Conservation (phyloP, 2,113 vertebrate species). For the Okapia johnstoni region DNA sequence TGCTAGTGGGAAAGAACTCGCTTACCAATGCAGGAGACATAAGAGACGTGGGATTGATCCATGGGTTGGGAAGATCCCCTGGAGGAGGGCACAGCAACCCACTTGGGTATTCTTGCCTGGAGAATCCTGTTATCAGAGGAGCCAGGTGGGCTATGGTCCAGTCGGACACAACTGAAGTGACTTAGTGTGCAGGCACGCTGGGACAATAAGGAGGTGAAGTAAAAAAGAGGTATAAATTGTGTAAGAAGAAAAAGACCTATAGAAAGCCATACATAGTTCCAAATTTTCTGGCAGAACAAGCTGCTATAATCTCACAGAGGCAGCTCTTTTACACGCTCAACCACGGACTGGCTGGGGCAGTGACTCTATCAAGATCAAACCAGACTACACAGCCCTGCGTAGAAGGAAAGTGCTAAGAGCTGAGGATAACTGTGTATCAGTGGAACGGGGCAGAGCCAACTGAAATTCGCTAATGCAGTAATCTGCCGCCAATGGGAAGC, state of each 20-base stretch:
- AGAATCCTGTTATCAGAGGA: neutral
- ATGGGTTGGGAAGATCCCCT: neutral
- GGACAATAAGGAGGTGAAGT: neutral
- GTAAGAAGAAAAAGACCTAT: neutral
- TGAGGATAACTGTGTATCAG: neutral
- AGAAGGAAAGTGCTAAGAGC: neutral
- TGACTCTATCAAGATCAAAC: neutral
- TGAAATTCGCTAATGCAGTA: neutral
- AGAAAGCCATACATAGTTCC: neutral
- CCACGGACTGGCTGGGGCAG: neutral
- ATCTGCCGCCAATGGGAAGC: neutral
- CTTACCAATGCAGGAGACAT: neutral
- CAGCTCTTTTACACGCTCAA: neutral
- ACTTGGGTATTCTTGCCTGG: neutral
- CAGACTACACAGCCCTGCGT: neutral
- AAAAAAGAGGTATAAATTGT: neutral
- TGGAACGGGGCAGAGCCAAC: neutral
- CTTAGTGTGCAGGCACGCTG: neutral
- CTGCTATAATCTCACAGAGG: neutral
- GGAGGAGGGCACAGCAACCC: neutral
- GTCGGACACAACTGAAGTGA: neutral
- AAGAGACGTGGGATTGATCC: neutral
- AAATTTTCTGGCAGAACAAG: neutral
- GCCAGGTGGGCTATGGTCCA: neutral
- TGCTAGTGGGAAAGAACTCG: neutral